These are phyloP conservation scores for Spialia ferax DNA, from an alignment of 2,888 invertebrate species.

Conservation along the genomic window DNA sequence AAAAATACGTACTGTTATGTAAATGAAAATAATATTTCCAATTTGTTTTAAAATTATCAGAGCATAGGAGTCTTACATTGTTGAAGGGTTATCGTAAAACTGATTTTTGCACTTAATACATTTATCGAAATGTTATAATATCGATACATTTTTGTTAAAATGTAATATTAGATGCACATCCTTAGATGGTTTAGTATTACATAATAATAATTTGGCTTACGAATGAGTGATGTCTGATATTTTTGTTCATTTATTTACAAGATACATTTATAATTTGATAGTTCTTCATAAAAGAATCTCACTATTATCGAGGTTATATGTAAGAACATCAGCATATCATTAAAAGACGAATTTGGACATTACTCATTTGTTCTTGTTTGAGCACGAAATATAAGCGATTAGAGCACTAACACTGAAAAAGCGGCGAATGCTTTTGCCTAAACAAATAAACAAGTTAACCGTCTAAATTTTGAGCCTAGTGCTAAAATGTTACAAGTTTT, in stretches of 20 bases:
- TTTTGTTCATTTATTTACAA: slow-evolving; percentile 28
- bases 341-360: slow-evolving; percentile 58
- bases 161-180: slow-evolving; percentile 52
- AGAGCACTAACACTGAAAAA: slow-evolving; percentile 84
- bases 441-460: slow-evolving; percentile 52
- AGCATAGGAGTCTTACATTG: slow-evolving; percentile 43
- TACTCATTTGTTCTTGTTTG: slow-evolving; percentile 58
- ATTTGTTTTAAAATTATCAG: slow-evolving; percentile 47
- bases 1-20: slow-evolving; percentile 55
- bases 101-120: slow-evolving; percentile 35
- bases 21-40: slow-evolving; percentile 51
- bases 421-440: slow-evolving; percentile 72
- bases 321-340: slow-evolving; percentile 45
- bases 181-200: slow-evolving; percentile 53
- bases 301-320: slow-evolving; percentile 7
- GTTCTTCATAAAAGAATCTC: slow-evolving; percentile 41
- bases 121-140: slow-evolving; percentile 42
- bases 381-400: slow-evolving; percentile 63
- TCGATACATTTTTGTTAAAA: slow-evolving; percentile 42
- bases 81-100: slow-evolving; percentile 41
- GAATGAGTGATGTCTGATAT: slow-evolving; percentile 50
- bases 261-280: slow-evolving; percentile 20
- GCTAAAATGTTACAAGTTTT: slow-evolving; percentile 32
- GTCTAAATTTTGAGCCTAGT: slow-evolving; percentile 50
- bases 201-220: slow-evolving; percentile 49